These are phyloP conservation scores for Scaeva pyrastri DNA, from an alignment of 2,888 invertebrate species.

Conservation along the genomic window DNA sequence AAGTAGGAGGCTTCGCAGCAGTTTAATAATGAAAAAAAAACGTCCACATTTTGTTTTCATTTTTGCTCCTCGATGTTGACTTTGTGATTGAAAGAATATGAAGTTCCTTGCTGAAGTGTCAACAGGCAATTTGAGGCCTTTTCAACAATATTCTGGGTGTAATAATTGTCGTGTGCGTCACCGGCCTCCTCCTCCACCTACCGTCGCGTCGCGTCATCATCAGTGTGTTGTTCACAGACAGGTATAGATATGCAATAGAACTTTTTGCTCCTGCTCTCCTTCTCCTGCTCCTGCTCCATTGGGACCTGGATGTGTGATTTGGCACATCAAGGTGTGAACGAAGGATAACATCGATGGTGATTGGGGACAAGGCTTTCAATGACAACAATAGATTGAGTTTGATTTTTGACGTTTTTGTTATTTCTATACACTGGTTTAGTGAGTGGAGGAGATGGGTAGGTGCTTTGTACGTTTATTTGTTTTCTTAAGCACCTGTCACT, in stretches of 20 bases:
- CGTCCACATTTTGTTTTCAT: slow-evolving; percentile 49
- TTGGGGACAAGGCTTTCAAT: slow-evolving; percentile 39
- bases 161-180: slow-evolving; percentile 47
- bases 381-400: slow-evolving; percentile 26
- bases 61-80: slow-evolving; percentile 24
- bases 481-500: slow-evolving; percentile 50
- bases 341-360: slow-evolving; percentile 33
- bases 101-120: slow-evolving; percentile 59
- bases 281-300: neutral
- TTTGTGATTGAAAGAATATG: slow-evolving; percentile 32
- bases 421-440: too few relatives aligned
- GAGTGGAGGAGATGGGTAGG: neutral
- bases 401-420: slow-evolving; percentile 42
- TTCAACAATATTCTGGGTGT: slow-evolving; percentile 33
- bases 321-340: slow-evolving; percentile 4
- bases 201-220: too few relatives aligned
- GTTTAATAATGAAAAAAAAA: slow-evolving; percentile 40
- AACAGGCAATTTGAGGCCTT: slow-evolving; percentile 56
- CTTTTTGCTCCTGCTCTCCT: neutral
- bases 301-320: slow-evolving; percentile 13
- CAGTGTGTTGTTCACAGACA: too few relatives aligned
- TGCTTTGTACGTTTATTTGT: slow-evolving; percentile 11
- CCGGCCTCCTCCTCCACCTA: too few relatives aligned
- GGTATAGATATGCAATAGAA: neutral
- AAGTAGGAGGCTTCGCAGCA: slow-evolving; percentile 62